Evolutionary conservation across 2,113 vertebrate genomes (phyloP).

Genomic region (Hassar affinis): DNA sequence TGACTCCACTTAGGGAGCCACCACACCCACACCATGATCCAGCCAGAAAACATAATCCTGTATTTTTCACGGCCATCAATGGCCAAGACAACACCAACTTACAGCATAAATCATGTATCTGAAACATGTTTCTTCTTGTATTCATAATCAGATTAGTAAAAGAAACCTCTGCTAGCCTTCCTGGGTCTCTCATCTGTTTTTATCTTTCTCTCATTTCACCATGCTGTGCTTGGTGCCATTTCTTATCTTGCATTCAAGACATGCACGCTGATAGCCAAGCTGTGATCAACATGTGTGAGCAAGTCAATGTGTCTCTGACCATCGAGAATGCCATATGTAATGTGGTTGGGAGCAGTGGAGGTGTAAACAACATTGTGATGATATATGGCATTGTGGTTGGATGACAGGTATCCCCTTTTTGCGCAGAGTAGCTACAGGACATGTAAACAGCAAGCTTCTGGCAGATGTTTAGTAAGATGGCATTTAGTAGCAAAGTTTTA

Average conservation of each 20-base stretch:
- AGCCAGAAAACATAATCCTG: constrained; percentile 18
- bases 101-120: neutral
- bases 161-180: neutral
- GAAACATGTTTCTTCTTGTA: neutral
- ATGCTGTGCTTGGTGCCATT: constrained; percentile 1
- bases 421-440: neutral
- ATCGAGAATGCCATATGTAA: constrained; percentile 30
- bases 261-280: constrained; percentile 31
- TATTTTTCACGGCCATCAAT: neutral
- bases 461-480: constrained; percentile 14
- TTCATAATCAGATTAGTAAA: neutral
- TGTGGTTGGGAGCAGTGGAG: neutral
- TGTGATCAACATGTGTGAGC: constrained; percentile 9
- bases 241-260: neutral
- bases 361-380: constrained; percentile 3
- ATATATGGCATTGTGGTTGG: constrained; percentile 30
- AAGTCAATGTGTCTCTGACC: constrained; percentile 1
- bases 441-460: constrained; percentile 27
- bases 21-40: constrained; percentile 21
- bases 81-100: neutral
- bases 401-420: constrained; percentile 29
- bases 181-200: neutral
- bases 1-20: constrained; percentile 15
- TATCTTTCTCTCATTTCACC: neutral
- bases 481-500: constrained; percentile 36